Percentiles rank a stretch among this genome's conserved stretches.
phyloP scores from a whole-genome alignment of 2,888 invertebrate species.

The Andrena hattorfiana region DNA sequence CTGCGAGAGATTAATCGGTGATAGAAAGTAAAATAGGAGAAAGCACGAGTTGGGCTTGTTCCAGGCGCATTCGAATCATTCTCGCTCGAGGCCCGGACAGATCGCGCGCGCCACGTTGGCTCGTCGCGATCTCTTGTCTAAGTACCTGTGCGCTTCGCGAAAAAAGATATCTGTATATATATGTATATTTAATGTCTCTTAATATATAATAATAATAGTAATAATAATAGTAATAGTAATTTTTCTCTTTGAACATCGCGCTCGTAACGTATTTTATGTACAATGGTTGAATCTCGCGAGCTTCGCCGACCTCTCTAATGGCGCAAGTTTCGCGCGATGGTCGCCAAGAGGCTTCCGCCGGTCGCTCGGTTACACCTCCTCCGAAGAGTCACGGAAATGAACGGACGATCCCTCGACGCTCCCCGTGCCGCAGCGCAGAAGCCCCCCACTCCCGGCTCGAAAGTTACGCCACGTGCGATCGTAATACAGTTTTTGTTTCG shows the following conservation, averaged over 20 bases:
- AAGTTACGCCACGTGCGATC: slow-evolving; percentile 55
- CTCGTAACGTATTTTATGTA: slow-evolving; percentile 60
- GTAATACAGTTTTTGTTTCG: slow-evolving; percentile 27
- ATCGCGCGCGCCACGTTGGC: slow-evolving; percentile 10
- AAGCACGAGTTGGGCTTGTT: slow-evolving; percentile 27
- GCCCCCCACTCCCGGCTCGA: slow-evolving; percentile 25
- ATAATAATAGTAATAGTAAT: slow-evolving; percentile 8
- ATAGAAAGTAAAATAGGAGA: slow-evolving; percentile 29
- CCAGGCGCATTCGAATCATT: slow-evolving; percentile 67
- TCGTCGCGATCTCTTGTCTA: slow-evolving; percentile 11
- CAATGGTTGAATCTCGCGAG: slow-evolving; percentile 63
- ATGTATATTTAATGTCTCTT: slow-evolving; percentile 64
- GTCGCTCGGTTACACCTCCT: neutral
- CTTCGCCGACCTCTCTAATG: slow-evolving; percentile 46
- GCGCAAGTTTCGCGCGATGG: slow-evolving; percentile 63
- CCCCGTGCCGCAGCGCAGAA: slow-evolving; percentile 9
- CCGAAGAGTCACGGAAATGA: neutral
- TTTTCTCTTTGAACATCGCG: slow-evolving; percentile 57
- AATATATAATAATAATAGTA: slow-evolving; percentile 53
- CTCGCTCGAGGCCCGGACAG: slow-evolving; percentile 68
- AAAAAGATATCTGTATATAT: slow-evolving; percentile 56
- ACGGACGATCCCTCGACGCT: neutral
- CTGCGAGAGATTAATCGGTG: slow-evolving; percentile 33
- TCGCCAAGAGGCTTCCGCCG: slow-evolving; percentile 26
- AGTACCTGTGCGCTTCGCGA: slow-evolving; percentile 56